Conservation (phyloP, 2,888 invertebrate species). For the Cheilosia scutellata region DNA sequence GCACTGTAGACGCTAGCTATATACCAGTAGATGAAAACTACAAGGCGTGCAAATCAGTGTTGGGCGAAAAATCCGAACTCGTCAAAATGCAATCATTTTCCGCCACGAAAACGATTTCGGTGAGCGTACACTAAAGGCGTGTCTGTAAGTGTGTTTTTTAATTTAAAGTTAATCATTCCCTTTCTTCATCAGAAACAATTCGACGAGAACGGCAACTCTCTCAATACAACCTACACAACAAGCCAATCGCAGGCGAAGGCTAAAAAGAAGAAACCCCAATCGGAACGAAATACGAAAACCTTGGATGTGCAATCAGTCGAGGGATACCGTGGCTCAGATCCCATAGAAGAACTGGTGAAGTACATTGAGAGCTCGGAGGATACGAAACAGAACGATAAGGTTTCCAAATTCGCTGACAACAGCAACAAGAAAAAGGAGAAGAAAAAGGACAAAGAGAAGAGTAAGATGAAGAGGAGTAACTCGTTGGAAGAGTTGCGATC, state of each 20-base stretch:
- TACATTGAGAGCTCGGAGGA: slow-evolving; percentile 89
- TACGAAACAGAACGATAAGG: slow-evolving; percentile 84
- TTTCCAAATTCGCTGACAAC: slow-evolving; percentile 77
- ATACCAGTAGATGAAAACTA: slow-evolving; percentile 80
- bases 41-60: slow-evolving; percentile 80
- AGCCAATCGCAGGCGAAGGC: slow-evolving; percentile 86
- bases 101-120: slow-evolving; percentile 78
- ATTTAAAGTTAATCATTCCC: slow-evolving; percentile 52
- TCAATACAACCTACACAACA: slow-evolving; percentile 84
- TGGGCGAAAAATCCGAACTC: slow-evolving; percentile 78
- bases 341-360: slow-evolving; percentile 90
- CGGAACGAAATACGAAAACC: slow-evolving; percentile 85
- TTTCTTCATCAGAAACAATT: slow-evolving; percentile 86
- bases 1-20: slow-evolving; percentile 78
- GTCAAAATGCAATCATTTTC: slow-evolving; percentile 77
- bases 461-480: slow-evolving; percentile 88
- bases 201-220: slow-evolving; percentile 93
- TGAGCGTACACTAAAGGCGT: slow-evolving; percentile 73
- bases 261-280: slow-evolving; percentile 86
- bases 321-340: slow-evolving; percentile 92
- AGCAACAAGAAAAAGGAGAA: slow-evolving; percentile 85
- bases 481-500: slow-evolving; percentile 92
- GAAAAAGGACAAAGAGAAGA: slow-evolving; percentile 81
- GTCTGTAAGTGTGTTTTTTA: slow-evolving; percentile 58
- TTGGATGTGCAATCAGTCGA: slow-evolving; percentile 87